These are phyloP conservation scores for Acrobasis consociella DNA, from an alignment of 2,888 invertebrate species.

Conservation along the genomic window DNA sequence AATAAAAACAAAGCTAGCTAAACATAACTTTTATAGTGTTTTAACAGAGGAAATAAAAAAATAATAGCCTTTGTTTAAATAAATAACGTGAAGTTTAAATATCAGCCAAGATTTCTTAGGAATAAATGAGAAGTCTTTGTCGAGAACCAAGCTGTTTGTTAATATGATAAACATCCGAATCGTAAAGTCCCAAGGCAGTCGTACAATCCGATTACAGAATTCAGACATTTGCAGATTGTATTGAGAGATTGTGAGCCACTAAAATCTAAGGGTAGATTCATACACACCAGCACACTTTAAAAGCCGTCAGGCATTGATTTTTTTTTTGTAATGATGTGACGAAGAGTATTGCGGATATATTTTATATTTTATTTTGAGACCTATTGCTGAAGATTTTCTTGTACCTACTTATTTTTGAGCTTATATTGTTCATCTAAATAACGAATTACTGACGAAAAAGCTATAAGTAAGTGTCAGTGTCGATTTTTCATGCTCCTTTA, in stretches of 20 bases:
- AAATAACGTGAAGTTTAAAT: not conserved
- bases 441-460: too few relatives aligned
- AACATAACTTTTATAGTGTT: not conserved
- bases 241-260: constrained; percentile 6
- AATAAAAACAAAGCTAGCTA: not conserved
- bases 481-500: too few relatives aligned
- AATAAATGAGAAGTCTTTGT: constrained; percentile 1
- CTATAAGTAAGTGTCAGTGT: too few relatives aligned
- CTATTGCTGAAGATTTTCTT: too few relatives aligned
- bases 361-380: not conserved
- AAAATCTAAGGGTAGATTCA: not conserved
- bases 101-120: not conserved
- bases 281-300: not conserved
- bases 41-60: not conserved
- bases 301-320: not conserved
- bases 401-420: too few relatives aligned
- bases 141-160: not conserved
- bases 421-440: too few relatives aligned
- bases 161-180: constrained; percentile 11
- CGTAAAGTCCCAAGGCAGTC: constrained; percentile 2
- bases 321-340: not conserved
- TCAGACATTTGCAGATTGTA: constrained; percentile 16
- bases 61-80: constrained; percentile 1
- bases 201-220: constrained; percentile 5
- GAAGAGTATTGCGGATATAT: not conserved